Conservation (phyloP, 2,888 invertebrate genomes). For the Drosophila limbata region DNA sequence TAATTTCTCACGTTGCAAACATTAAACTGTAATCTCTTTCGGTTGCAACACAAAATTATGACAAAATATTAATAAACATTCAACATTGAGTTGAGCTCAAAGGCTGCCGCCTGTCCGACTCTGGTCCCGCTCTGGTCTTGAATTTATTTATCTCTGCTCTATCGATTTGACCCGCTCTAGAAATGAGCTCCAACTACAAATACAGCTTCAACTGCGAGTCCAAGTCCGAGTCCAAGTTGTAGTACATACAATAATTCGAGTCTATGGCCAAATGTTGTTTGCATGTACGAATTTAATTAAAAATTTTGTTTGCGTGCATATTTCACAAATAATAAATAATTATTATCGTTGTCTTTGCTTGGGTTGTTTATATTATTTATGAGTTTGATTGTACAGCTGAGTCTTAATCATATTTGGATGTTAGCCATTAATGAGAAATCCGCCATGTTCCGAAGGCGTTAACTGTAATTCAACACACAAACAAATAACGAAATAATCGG, state of each 20-base stretch:
- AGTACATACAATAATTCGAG: slow-evolving; percentile 9
- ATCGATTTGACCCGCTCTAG: slow-evolving; percentile 75
- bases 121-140: slow-evolving; percentile 57
- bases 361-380: slow-evolving; percentile 73
- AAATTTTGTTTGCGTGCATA: slow-evolving; percentile 76
- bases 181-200: slow-evolving; percentile 38
- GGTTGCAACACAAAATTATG: slow-evolving; percentile 70
- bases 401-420: slow-evolving; percentile 68
- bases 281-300: slow-evolving; percentile 81
- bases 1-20: slow-evolving; percentile 74
- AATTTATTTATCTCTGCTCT: slow-evolving; percentile 59
- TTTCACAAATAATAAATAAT: slow-evolving; percentile 78
- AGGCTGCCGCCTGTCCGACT: slow-evolving; percentile 50
- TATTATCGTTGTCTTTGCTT: slow-evolving; percentile 61
- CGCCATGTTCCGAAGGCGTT: slow-evolving; percentile 17
- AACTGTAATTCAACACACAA: slow-evolving; percentile 9
- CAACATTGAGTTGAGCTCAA: slow-evolving; percentile 52
- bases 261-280: slow-evolving; percentile 46
- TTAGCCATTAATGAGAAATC: slow-evolving; percentile 41
- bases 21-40: slow-evolving; percentile 59
- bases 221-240: slow-evolving; percentile 17
- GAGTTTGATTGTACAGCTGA: slow-evolving; percentile 51
- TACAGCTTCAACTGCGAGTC: background rate
- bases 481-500: slow-evolving; percentile 8
- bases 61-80: slow-evolving; percentile 79